Conservation (phyloP, 2,797 vertebrate species). For the Aplochiton taeniatus region DNA sequence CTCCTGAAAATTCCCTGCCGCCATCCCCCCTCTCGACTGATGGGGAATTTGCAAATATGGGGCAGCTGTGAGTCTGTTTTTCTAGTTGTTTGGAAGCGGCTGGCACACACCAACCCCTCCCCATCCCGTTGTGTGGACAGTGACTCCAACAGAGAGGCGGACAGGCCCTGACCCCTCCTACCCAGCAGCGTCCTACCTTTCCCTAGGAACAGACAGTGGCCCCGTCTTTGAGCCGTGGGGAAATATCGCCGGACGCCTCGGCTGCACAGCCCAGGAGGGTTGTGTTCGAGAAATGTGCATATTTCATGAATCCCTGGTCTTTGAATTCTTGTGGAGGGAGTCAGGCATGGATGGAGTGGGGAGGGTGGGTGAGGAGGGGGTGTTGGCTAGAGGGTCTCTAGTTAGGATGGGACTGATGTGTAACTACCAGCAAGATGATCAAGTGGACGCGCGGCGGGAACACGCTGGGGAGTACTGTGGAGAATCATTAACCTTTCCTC, state of each 20-base stretch:
- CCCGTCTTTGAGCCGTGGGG: constrained; percentile 35
- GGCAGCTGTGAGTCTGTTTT: constrained; percentile 43
- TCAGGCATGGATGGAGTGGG: constrained; percentile 20
- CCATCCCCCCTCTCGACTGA: constrained; percentile 47
- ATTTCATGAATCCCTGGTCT: constrained; percentile 64
- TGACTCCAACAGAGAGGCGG: constrained; percentile 29
- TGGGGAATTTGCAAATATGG: constrained; percentile 46
- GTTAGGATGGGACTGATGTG: constrained; percentile 41
- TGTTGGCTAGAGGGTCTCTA: constrained; percentile 26
- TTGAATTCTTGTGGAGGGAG: constrained; percentile 49
- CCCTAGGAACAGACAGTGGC: constrained; percentile 55
- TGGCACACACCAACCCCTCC: constrained; percentile 37
- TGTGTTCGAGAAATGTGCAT: constrained; percentile 64
- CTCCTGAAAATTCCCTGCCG: constrained; percentile 57
- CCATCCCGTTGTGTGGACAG: constrained; percentile 41
- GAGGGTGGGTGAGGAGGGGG: constrained; percentile 14
- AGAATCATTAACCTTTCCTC: constrained; percentile 56
- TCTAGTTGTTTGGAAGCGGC: constrained; percentile 52
- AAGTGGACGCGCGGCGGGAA: constrained; percentile 49
- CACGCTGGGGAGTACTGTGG: constrained; percentile 50
- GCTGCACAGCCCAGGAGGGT: constrained; percentile 53
- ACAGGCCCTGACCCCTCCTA: constrained; percentile 28
- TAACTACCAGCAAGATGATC: constrained; percentile 57
- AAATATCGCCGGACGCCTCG: constrained; percentile 47
- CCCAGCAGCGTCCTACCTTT: constrained; percentile 20